Conservation (phyloP, 1,140 invertebrate genomes). For the Limonius californicus region DNA sequence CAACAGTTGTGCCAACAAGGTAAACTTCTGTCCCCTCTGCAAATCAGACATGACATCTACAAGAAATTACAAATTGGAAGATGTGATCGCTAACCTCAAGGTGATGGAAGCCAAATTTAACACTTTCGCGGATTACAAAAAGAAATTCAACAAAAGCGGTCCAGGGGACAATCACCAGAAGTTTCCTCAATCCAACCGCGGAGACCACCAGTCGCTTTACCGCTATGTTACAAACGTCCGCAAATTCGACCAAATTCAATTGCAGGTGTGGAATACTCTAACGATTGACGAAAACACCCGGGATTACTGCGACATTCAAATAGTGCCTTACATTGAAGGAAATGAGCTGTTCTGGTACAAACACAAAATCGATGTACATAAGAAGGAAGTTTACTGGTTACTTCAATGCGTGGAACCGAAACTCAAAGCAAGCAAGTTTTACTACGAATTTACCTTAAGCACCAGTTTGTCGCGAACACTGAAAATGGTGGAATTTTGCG, state of each 20-base stretch:
- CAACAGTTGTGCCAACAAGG: slow-evolving; percentile 58
- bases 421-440: slow-evolving; percentile 44
- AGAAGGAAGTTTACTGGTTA: slow-evolving; percentile 48
- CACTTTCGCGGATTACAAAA: slow-evolving; percentile 46
- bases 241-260: no score
- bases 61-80: slow-evolving; percentile 71
- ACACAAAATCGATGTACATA: slow-evolving; percentile 46
- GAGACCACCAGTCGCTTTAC: no score
- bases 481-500: slow-evolving; percentile 37
- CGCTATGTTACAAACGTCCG: no score
- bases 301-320: slow-evolving; percentile 39
- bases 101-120: slow-evolving; percentile 45
- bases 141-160: slow-evolving; percentile 49
- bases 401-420: slow-evolving; percentile 50
- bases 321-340: slow-evolving; percentile 43
- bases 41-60: slow-evolving; percentile 64
- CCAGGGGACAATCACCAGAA: slow-evolving; percentile 46
- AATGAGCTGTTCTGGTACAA: slow-evolving; percentile 49
- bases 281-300: no score
- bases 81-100: slow-evolving; percentile 48
- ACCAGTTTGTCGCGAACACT: slow-evolving; percentile 31
- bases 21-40: slow-evolving; percentile 68
- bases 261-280: no score
- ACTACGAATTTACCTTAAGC: slow-evolving; percentile 49
- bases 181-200: no score